A percentile compares a stretch with the other conserved stretches of the same genome.
phyloP scores from a whole-genome alignment of 2,888 invertebrate species.

The Axea sp. region DNA sequence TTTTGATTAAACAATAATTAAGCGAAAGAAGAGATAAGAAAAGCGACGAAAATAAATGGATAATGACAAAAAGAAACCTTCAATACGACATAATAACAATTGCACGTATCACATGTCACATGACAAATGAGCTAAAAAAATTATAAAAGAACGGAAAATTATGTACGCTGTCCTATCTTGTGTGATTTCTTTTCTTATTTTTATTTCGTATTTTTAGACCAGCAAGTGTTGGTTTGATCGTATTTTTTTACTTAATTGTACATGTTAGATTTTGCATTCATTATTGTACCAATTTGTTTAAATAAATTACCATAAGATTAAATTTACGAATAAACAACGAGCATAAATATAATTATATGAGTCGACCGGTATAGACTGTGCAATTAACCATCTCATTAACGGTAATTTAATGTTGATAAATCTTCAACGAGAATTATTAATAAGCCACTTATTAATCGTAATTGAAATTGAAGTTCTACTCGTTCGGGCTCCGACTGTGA shows the following conservation, averaged over 20 bases:
- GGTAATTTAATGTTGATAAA: background rate
- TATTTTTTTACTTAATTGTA: background rate
- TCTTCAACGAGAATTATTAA: slow-evolving; percentile 2
- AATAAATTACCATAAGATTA: slow-evolving; percentile 3
- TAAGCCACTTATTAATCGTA: slow-evolving; percentile 4
- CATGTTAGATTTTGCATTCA: no score
- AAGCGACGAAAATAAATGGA: slow-evolving; percentile 14
- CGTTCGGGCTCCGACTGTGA: background rate
- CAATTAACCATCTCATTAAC: background rate
- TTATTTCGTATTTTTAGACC: slow-evolving; percentile 5
- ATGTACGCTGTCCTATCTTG: background rate
- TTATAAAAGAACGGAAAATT: background rate
- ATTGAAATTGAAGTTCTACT: background rate
- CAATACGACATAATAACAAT: background rate
- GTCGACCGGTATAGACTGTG: background rate
- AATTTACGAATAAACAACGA: no score
- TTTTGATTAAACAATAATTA: no score
- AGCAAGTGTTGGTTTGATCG: background rate
- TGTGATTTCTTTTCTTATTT: background rate
- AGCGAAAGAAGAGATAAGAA: slow-evolving; percentile 4
- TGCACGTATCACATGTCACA: no score
- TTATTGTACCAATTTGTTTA: background rate
- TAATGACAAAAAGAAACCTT: slow-evolving; percentile 8
- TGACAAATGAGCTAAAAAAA: background rate
- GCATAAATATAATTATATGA: background rate